phyloP scores from a whole-genome alignment of 2,797 vertebrate species.

The Arctocebus calabarensis region DNA sequence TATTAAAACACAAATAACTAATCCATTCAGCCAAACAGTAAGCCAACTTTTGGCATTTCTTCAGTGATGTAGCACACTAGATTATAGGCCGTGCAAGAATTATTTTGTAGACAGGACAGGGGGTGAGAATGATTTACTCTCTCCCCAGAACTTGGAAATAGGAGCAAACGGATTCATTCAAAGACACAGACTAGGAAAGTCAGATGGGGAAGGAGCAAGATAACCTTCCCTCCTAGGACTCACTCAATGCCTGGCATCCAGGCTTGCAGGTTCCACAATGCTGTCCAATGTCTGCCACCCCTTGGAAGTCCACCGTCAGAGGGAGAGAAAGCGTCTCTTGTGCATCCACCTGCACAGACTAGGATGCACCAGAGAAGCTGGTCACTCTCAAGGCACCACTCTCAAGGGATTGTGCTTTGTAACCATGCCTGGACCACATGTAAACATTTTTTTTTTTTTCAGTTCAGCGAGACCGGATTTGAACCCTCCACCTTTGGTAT shows the following conservation, averaged over 20 bases:
- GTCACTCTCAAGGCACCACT: fast-evolving
- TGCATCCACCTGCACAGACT: fast-evolving
- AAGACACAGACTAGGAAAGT: background rate
- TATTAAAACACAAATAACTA: background rate
- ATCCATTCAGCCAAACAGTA: background rate
- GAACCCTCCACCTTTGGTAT: too few relatives aligned
- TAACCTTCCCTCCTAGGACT: background rate
- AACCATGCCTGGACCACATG: background rate
- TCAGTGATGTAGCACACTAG: background rate
- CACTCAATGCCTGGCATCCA: fast-evolving
- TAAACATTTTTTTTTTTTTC: too few relatives aligned
- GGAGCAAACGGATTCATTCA: background rate
- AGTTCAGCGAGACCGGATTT: too few relatives aligned
- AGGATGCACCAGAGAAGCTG: background rate
- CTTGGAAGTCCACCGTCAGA: background rate
- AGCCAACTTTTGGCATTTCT: background rate
- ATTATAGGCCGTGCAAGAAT: background rate
- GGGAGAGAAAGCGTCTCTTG: background rate
- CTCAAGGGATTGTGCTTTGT: background rate
- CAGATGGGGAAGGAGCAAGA: background rate
- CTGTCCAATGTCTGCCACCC: background rate
- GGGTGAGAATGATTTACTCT: background rate
- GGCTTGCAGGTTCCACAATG: background rate
- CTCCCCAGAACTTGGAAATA: background rate
- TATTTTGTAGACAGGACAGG: background rate